phyloP scores from a whole-genome alignment of 2,888 invertebrate species.

The Diarsia rubi region DNA sequence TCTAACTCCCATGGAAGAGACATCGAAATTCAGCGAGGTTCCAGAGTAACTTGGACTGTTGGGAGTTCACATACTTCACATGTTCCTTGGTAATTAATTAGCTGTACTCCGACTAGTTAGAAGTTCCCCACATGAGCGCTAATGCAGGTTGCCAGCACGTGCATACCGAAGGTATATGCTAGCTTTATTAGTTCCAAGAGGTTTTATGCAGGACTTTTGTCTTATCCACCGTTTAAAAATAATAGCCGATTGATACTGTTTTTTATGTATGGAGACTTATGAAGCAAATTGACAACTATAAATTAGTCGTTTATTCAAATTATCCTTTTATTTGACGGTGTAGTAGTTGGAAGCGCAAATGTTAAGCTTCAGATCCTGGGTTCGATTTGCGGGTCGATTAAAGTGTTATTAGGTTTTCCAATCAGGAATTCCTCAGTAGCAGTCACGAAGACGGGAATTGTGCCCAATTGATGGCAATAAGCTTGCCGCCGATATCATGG shows the following conservation, averaged over 20 bases:
- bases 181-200: background rate
- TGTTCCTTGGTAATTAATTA: constrained; percentile 50
- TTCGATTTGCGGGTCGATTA: too few relatives aligned
- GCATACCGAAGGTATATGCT: background rate
- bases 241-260: background rate
- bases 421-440: too few relatives aligned
- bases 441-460: too few relatives aligned
- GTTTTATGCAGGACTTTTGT: background rate
- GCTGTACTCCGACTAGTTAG: constrained; percentile 24
- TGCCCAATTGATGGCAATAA: too few relatives aligned
- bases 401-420: too few relatives aligned
- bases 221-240: background rate
- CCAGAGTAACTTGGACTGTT: constrained; percentile 15
- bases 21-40: constrained; percentile 14
- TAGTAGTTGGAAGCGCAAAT: too few relatives aligned
- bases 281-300: background rate
- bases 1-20: background rate
- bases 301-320: background rate
- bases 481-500: too few relatives aligned
- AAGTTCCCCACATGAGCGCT: constrained; percentile 20
- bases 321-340: too few relatives aligned
- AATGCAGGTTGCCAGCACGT: constrained; percentile 18
- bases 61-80: constrained; percentile 20
- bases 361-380: too few relatives aligned
- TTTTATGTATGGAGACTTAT: background rate